Evolutionary conservation across 2,888 invertebrate species (phyloP).

Genomic region (Xestobium rufovillosum): DNA sequence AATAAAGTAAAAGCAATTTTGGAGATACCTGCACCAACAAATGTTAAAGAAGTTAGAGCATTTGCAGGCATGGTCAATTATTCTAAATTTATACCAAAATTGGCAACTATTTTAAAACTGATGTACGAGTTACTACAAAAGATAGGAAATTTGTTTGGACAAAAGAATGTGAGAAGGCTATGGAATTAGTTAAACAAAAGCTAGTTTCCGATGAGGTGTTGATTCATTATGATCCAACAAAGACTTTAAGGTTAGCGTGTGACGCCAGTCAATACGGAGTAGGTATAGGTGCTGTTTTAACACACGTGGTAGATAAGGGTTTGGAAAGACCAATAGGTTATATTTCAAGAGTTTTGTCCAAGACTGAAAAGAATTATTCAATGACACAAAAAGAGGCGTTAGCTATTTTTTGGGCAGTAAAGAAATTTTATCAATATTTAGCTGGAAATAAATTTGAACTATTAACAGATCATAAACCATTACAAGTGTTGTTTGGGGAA

Average conservation of each 20-base stretch:
- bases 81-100: conserved; percentile 32
- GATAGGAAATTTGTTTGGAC: conserved; percentile 27
- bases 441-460: conserved; percentile 29
- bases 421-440: conserved; percentile 33
- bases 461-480: conserved; percentile 32
- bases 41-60: conserved; percentile 24
- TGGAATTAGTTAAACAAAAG: conserved; percentile 28
- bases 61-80: conserved; percentile 35
- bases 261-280: conserved; percentile 14
- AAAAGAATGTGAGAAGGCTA: conserved; percentile 27
- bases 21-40: too few species aligned
- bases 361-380: conserved; percentile 15
- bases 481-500: conserved; percentile 29
- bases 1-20: too few species aligned
- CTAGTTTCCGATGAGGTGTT: conserved; percentile 17
- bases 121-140: too few species aligned
- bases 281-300: conserved; percentile 14
- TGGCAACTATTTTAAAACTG: conserved; percentile 27
- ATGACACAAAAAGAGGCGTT: conserved; percentile 20
- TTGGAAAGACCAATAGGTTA: conserved; percentile 20
- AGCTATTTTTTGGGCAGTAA: conserved; percentile 18
- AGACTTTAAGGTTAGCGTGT: conserved; percentile 13
- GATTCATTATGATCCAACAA: conserved; percentile 14
- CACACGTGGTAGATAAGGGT: conserved; percentile 16
- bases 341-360: conserved; percentile 18